Base-by-base conservation (phyloP, 2,113 vertebrate genomes). In the Anoplopoma fimbria region DNA sequence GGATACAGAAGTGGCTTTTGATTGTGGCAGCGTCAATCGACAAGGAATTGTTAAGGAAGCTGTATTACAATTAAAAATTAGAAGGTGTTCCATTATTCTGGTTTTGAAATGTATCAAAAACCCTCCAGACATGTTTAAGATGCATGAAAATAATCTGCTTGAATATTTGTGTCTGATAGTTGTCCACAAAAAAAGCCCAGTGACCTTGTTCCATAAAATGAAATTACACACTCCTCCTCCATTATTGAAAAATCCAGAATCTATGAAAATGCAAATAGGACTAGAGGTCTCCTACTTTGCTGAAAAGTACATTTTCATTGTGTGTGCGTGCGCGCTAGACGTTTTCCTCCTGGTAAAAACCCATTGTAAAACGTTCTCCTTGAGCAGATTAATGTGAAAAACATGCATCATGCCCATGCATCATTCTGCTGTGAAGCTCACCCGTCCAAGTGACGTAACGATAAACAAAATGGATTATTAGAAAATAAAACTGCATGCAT, bases 351-450 rank as follows among this genome's bases (percentile, higher is more conserved):
- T 51, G 45, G 21, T 49, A 2, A 25, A 29, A 29, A 45, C 38
- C 5, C 57, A 58, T 15, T 29, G 58, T 61, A 38, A 64, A 33
- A 47, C 29, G 1, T 21, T 33, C 40, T 57, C 12, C 27, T 19
- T 27, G 25, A 47, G 75, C 29, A n/a, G 42, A 29, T 23, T 2
- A 69, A 34, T 4, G n/a, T n/a, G 10, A 13, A 58, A 34, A 60
- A 45, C 2, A 5, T 63, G 21, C 9, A 29, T 34, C 2, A 5
- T 63, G 21, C 9, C n/a, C 31, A n/a, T 15, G 29, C 57, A 62
- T 49, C 65, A 49, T 14, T 49, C 65, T 49, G 76, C 27, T n/a
- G 53, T 34, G 40, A 75, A 65, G 49, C 63, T 71, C 69, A 68
- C 81, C 75, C 47, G 6, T 21, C 17, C 29, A 53, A n/a, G n/a